A percentile compares a stretch with the other conserved stretches of the same genome.
Evolutionary conservation across 2,888 invertebrate species (phyloP).

Genomic region (Dinocampus coccinellae): DNA sequence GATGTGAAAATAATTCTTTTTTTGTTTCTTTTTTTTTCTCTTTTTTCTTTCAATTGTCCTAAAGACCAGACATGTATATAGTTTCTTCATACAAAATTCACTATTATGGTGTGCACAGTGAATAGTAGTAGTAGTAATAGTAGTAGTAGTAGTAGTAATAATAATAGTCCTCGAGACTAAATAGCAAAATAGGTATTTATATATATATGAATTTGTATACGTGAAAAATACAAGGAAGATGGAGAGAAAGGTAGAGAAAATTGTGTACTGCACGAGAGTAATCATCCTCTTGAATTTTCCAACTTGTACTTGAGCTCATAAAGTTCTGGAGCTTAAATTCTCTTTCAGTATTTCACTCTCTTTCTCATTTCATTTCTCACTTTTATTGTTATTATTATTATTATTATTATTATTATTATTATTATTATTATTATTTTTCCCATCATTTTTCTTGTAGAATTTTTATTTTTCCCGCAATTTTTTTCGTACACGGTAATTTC

Average conservation of each 20-base stretch:
- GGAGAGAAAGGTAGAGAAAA: slow-evolving; percentile 31
- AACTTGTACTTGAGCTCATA: slow-evolving; percentile 26
- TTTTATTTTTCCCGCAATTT: background rate
- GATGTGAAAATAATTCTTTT: background rate
- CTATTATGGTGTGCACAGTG: background rate
- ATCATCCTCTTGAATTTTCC: slow-evolving; percentile 29
- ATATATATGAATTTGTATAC: background rate
- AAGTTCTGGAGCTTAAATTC: slow-evolving; percentile 38
- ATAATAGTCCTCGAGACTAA: background rate
- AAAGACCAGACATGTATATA: background rate
- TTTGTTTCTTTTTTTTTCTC: too few species aligned
- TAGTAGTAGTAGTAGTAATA: too few species aligned
- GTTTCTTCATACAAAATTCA: background rate
- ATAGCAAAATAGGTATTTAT: background rate
- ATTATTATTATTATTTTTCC: too few species aligned
- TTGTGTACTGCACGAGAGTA: slow-evolving; percentile 18
- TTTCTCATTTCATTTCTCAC: background rate
- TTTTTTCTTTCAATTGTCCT: background rate
- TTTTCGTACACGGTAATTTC: slow-evolving; percentile 1
- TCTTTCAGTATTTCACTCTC: slow-evolving; percentile 14
- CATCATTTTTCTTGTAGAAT: slow-evolving; percentile 7
- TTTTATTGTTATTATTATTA: background rate
- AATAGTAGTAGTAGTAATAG: too few species aligned
- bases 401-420: too few species aligned
- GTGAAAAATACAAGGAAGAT: slow-evolving; percentile 1